These are phyloP conservation scores for Orussus abietinus DNA, from an alignment of 1,140 invertebrate species.

Conservation along the genomic window DNA sequence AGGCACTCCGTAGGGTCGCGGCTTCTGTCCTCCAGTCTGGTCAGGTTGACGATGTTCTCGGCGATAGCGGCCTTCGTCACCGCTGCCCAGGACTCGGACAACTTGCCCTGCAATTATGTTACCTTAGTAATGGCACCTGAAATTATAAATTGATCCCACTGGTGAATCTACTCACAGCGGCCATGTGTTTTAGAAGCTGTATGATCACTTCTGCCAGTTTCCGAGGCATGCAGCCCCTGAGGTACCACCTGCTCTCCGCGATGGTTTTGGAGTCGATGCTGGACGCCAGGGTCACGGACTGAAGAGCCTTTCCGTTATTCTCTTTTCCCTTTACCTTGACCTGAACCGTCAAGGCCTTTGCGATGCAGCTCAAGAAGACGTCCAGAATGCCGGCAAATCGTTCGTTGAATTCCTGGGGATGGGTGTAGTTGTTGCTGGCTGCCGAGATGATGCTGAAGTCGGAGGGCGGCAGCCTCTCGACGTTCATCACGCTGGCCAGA, in stretches of 20 bases:
- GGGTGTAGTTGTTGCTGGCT: conserved; percentile 49
- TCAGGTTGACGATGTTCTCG: conserved; percentile 83
- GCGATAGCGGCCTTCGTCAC: conserved; percentile 89
- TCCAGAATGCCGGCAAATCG: conserved; percentile 69
- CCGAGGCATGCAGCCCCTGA: conserved; percentile 75
- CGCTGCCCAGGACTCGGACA: conserved; percentile 80
- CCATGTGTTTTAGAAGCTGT: conserved; percentile 85
- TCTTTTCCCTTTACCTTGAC: conserved; percentile 76
- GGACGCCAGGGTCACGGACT: conserved; percentile 58
- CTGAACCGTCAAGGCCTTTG: conserved; percentile 82
- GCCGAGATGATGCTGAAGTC: conserved; percentile 72
- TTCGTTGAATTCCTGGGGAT: conserved; percentile 61
- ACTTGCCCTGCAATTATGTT: conserved; percentile 65
- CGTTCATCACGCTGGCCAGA: conserved; percentile 65
- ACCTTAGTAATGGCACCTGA: too few relatives aligned
- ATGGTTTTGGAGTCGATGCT: conserved; percentile 59
- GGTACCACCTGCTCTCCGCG: conserved; percentile 74
- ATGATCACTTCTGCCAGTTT: conserved; percentile 87
- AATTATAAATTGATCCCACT: conserved; percentile 7
- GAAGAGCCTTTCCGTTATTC: conserved; percentile 62
- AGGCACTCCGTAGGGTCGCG: conserved; percentile 74
- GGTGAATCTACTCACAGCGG: conserved; percentile 63
- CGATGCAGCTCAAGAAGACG: conserved; percentile 81
- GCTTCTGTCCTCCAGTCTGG: conserved; percentile 72
- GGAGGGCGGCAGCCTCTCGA: conserved; percentile 66